A percentile compares a stretch with the other conserved stretches of the same genome.
phyloP scores from a whole-genome alignment of 2,888 invertebrate species.

The Alviniconcha strummeri region DNA sequence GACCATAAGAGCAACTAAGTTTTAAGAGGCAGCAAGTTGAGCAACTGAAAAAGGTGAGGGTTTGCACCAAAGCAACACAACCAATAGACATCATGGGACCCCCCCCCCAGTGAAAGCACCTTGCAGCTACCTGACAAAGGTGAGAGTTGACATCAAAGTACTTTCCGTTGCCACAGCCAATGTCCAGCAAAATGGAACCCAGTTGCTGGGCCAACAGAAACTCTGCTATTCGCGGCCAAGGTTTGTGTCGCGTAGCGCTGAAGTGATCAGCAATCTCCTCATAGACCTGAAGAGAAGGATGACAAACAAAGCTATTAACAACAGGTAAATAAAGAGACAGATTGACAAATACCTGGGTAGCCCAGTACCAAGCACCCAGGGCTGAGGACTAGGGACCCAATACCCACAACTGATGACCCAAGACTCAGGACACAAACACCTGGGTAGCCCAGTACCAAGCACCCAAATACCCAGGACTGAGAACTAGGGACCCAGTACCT shows the following conservation, averaged over 20 bases:
- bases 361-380: neutral
- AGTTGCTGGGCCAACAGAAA: slow-evolving; percentile 80
- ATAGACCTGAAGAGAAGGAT: slow-evolving; percentile 82
- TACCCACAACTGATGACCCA: neutral
- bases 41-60: no score
- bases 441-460: no score
- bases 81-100: no score
- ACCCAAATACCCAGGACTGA: no score
- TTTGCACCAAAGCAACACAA: no score
- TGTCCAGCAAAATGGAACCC: slow-evolving; percentile 86
- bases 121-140: slow-evolving; percentile 10
- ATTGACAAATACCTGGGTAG: neutral
- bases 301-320: slow-evolving; percentile 18
- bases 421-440: neutral
- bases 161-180: slow-evolving; percentile 99
- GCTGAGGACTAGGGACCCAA: neutral
- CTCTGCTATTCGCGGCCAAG: slow-evolving; percentile 92
- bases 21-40: no score
- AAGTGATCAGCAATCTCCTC: slow-evolving; percentile 96
- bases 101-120: neutral
- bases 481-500: no score
- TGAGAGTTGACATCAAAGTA: slow-evolving; percentile 82
- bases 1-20: no score
- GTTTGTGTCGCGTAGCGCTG: slow-evolving; percentile 93
- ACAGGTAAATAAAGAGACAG: neutral